Evolutionary conservation across 2,888 invertebrate genomes (phyloP), one percentile per base, ranked within the genome.

Genomic region (Lithosia quadra): DNA sequence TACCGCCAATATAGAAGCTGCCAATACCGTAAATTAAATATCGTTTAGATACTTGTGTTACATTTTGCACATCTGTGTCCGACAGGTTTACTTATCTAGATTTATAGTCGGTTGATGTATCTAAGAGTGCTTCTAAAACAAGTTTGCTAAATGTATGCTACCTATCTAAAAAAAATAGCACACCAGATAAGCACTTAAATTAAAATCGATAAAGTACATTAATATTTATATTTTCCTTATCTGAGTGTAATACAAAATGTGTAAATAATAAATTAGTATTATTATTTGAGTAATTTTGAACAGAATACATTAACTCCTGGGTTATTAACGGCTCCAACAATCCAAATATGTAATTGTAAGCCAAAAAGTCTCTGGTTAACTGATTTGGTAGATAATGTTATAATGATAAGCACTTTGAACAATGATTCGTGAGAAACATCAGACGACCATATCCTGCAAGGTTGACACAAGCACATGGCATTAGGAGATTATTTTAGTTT

Each of bases 1-100:
- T 71, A 77, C 79, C 68, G 81, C 83, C 82, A 82, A 83, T 84
- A 85, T 83, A 78, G 80, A 78, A 79, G 80, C 78, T 75, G 71
- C 73, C 70, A 76, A 78, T 80, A 73, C 74, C 72, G 69, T 78
- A 71, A 79, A 79, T 81, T 73, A 73, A 34, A 77, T 74, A 68
- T 70, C 66, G 57, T 69, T 74, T 70, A 66, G 8, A 53, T 63
- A 63, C 34, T 70, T 53, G 60, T 71, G 58, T 61, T 66, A 77
- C 58, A 53, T 33, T 59, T 67, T 72, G 59, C 24, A 59, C 13
- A n/a, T 61, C 43, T 61, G 60, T 56, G 39, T 33, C 39, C 33
- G 55, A 64, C 49, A 56, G n/a, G 28, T 58, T n/a, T 60, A 24
- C 28, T 55, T 60, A 58, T 49, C 8, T 10, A 49, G 8, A 65